Percentiles rank a stretch among this genome's conserved stretches.
Evolutionary conservation across 2,888 invertebrate species (phyloP).

Genomic region (Parasteatoda lunata): DNA sequence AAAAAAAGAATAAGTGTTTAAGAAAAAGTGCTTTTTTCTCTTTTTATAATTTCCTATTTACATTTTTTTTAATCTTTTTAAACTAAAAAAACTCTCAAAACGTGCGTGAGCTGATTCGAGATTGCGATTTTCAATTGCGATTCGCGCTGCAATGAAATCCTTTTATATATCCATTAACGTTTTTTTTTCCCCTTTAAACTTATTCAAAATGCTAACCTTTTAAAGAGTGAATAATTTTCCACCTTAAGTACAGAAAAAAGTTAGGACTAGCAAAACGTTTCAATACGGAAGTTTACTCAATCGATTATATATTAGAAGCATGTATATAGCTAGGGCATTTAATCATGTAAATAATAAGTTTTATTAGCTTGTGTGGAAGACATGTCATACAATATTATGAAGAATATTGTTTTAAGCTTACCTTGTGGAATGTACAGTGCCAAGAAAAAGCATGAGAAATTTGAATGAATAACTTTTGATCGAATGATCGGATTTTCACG

Average conservation of each 20-base stretch:
- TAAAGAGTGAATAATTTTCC: not conserved
- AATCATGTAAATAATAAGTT: no score
- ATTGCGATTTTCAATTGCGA: not conserved
- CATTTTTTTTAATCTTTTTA: not conserved
- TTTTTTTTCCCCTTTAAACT: not conserved
- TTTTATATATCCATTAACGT: not conserved
- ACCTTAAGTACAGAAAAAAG: not conserved
- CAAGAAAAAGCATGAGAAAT: no score
- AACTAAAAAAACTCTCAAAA: not conserved
- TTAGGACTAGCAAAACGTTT: no score
- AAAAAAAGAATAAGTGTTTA: slow-evolving; percentile 7
- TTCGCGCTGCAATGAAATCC: not conserved
- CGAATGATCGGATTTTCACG: no score
- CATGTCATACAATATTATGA: no score
- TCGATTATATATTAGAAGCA: no score
- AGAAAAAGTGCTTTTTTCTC: not conserved
- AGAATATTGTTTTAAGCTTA: no score
- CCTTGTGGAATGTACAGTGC: no score
- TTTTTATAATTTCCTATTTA: not conserved
- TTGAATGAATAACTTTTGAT: no score
- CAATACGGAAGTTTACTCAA: no score
- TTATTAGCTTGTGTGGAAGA: no score
- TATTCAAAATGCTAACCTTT: not conserved
- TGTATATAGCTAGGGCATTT: no score
- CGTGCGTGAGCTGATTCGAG: not conserved